Conservation (phyloP, 2,888 invertebrate species). For the Ochropleura leucogaster region DNA sequence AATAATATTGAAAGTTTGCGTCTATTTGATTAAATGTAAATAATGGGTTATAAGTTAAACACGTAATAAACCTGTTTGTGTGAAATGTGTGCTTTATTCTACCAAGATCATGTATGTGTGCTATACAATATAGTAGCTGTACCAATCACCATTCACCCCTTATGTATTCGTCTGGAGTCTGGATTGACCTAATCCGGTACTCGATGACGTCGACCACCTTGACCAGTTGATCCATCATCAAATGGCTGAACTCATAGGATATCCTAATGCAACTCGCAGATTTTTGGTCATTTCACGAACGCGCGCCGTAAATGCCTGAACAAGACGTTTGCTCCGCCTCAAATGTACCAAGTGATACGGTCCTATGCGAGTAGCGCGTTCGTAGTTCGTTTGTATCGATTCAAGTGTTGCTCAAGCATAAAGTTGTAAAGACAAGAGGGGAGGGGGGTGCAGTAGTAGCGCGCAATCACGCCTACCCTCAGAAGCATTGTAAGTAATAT, state of each 20-base stretch:
- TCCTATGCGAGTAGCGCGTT: too few species aligned
- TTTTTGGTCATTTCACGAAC: too few species aligned
- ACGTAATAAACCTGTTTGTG: slow-evolving; percentile 55
- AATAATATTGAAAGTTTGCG: slow-evolving; percentile 53
- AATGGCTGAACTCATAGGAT: too few species aligned
- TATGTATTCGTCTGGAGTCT: neutral
- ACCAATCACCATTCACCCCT: neutral
- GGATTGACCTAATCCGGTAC: neutral
- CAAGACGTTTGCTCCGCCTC: too few species aligned
- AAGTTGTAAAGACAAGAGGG: neutral
- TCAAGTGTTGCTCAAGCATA: neutral
- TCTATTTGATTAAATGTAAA: slow-evolving; percentile 24
- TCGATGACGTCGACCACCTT: too few species aligned
- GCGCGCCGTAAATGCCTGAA: too few species aligned
- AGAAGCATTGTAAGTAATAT: neutral
- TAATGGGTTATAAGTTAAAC: slow-evolving; percentile 40
- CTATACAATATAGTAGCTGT: neutral
- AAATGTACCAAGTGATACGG: too few species aligned
- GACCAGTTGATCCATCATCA: too few species aligned
- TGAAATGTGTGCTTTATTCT: slow-evolving; percentile 37
- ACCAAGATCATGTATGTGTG: neutral
- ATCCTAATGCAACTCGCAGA: too few species aligned
- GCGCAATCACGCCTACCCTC: neutral
- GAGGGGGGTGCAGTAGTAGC: neutral
- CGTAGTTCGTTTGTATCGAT: too few species aligned